Percentiles rank a stretch among this genome's conserved stretches.
These are phyloP conservation scores for Dallia pectoralis DNA, from an alignment of 2,797 vertebrate species.

Conservation along the genomic window DNA sequence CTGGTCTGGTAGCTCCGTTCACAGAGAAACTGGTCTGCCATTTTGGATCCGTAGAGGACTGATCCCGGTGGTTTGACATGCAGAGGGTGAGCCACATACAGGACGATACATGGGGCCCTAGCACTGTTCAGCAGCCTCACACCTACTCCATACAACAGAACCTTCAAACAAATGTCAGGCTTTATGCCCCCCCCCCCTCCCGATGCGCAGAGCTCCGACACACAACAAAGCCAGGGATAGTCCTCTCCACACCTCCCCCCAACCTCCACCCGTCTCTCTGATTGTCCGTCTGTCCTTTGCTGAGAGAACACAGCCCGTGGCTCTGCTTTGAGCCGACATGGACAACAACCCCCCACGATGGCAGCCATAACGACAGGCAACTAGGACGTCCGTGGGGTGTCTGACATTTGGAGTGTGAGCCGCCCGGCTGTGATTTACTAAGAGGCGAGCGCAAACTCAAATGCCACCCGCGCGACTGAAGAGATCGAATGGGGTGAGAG, in stretches of 20 bases:
- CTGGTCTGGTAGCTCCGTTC: background rate
- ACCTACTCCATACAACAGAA: constrained; percentile 71
- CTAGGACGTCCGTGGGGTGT: constrained; percentile 45
- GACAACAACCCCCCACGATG: constrained; percentile 58
- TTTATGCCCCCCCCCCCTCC: constrained; percentile 71
- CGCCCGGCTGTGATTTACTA: constrained; percentile 74
- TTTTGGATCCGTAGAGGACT: constrained; percentile 36
- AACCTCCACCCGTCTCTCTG: constrained; percentile 64
- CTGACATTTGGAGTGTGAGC: constrained; percentile 79
- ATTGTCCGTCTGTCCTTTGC: constrained; percentile 80
- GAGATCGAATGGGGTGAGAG: constrained; percentile 48
- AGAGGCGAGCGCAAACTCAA: constrained; percentile 74
- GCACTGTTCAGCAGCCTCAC: constrained; percentile 69
- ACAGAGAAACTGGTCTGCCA: background rate
- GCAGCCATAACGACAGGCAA: constrained; percentile 64
- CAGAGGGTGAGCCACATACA: constrained; percentile 67
- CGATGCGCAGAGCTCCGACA: constrained; percentile 69
- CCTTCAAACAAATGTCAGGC: constrained; percentile 83
- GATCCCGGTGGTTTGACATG: constrained; percentile 74
- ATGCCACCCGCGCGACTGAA: constrained; percentile 76
- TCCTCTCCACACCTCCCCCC: constrained; percentile 57
- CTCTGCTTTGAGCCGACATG: constrained; percentile 74
- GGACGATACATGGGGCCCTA: constrained; percentile 70
- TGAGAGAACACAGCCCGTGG: constrained; percentile 71
- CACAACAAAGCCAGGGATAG: constrained; percentile 68